phyloP scores from a whole-genome alignment of 1,140 invertebrate genomes.

The Elymnias hypermnestra region DNA sequence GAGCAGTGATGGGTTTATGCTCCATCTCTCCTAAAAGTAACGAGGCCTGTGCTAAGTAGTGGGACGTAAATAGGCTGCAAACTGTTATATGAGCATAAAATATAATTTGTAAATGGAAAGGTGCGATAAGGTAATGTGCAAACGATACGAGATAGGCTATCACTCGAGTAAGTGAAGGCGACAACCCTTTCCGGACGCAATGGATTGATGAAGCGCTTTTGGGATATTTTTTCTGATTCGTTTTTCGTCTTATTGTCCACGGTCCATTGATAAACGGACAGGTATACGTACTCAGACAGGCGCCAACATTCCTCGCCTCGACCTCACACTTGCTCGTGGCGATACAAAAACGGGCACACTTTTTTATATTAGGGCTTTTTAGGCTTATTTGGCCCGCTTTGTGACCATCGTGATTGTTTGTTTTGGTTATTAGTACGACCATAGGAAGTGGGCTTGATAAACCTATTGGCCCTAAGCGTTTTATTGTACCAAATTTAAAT shows the following conservation, averaged over 20 bases:
- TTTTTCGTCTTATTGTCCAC: slow-evolving; percentile 67
- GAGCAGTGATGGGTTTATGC: no score
- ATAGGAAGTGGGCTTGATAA: slow-evolving; percentile 73
- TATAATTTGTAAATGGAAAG: slow-evolving; percentile 9
- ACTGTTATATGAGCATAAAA: slow-evolving; percentile 9
- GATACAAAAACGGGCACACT: slow-evolving; percentile 68
- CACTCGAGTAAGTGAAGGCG: slow-evolving; percentile 26
- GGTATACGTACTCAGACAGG: slow-evolving; percentile 75
- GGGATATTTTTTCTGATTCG: slow-evolving; percentile 58
- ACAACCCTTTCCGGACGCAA: slow-evolving; percentile 64
- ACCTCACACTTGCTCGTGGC: slow-evolving; percentile 72
- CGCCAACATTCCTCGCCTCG: slow-evolving; percentile 73
- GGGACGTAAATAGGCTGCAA: no score
- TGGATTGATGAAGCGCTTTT: slow-evolving; percentile 71
- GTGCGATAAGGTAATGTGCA: slow-evolving; percentile 16
- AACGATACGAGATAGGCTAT: slow-evolving; percentile 14
- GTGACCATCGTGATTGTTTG: slow-evolving; percentile 65
- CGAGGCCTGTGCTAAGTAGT: no score
- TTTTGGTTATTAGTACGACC: slow-evolving; percentile 69
- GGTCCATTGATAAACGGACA: slow-evolving; percentile 74
- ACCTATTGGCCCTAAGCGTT: slow-evolving; percentile 70
- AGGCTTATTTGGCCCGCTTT: slow-evolving; percentile 67
- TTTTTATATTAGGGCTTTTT: slow-evolving; percentile 73
- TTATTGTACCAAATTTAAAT: slow-evolving; percentile 71
- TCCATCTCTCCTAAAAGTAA: no score